Evolutionary conservation across 2,888 invertebrate genomes (phyloP).

Genomic region (Tryphoninae sp.): DNA sequence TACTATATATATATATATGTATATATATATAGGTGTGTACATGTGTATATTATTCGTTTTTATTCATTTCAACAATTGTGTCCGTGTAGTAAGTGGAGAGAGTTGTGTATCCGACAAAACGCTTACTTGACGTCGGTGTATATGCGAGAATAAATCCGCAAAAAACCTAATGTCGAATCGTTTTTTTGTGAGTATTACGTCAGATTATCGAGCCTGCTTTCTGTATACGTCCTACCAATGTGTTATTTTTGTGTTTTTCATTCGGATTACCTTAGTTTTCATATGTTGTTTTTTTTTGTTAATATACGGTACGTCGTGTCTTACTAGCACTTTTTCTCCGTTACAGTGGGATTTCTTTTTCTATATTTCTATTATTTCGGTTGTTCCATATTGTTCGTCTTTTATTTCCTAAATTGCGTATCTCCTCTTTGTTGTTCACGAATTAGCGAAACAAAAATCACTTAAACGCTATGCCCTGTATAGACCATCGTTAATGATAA

Average conservation of each 20-base stretch:
- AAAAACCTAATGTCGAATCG: constrained; percentile 53
- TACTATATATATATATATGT: constrained; percentile 23
- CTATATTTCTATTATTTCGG: constrained; percentile 42
- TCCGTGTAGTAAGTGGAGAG: constrained; percentile 22
- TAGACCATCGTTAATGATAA: constrained; percentile 78
- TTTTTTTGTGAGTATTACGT: constrained; percentile 58
- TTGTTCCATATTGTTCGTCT: constrained; percentile 52
- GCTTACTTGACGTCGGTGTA: background rate
- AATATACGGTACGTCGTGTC: constrained; percentile 22
- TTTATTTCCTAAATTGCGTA: constrained; percentile 9
- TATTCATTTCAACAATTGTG: constrained; percentile 55
- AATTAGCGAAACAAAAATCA: constrained; percentile 61
- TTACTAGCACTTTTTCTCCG: constrained; percentile 50
- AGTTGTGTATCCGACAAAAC: background rate
- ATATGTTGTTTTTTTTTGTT: constrained; percentile 15
- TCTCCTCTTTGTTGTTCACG: constrained; percentile 41
- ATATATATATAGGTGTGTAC: background rate
- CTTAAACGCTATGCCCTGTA: constrained; percentile 81
- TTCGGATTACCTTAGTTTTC: constrained; percentile 35
- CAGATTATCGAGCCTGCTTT: constrained; percentile 54
- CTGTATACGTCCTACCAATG: constrained; percentile 47
- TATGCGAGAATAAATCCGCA: constrained; percentile 6
- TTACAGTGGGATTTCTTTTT: constrained; percentile 37
- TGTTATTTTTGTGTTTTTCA: constrained; percentile 63
- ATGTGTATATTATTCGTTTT: constrained; percentile 17